Conservation (phyloP, 2,797 vertebrate species). For the Enteromius afrohamiltoni region DNA sequence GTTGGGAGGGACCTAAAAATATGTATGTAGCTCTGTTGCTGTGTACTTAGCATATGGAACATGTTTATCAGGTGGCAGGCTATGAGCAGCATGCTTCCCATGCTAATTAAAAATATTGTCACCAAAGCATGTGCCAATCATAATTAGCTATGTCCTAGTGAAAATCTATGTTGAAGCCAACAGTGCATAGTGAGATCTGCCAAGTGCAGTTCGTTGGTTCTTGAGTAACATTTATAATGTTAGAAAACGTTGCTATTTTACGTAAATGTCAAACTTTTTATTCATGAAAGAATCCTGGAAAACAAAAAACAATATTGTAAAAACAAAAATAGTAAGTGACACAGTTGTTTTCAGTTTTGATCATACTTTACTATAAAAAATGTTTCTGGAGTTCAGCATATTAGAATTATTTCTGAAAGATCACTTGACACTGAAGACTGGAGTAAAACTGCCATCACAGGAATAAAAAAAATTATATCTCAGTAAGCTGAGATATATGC, state of each 20-base stretch:
- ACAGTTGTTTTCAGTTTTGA: not conserved
- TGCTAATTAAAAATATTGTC: slow-evolving; percentile 32
- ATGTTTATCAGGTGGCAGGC: slow-evolving; percentile 45
- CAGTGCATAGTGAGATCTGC: slow-evolving; percentile 4
- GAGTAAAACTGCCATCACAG: not conserved
- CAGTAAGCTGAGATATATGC: not conserved
- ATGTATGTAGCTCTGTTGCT: slow-evolving; percentile 19
- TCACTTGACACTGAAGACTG: not conserved
- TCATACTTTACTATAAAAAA: not conserved
- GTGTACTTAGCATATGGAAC: not conserved
- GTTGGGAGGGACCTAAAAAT: slow-evolving; percentile 52
- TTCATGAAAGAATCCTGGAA: not conserved
- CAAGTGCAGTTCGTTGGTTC: not conserved
- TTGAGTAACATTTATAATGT: not conserved
- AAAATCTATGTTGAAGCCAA: slow-evolving; percentile 17
- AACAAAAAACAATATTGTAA: not conserved
- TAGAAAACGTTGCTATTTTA: not conserved
- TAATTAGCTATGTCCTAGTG: slow-evolving; percentile 21
- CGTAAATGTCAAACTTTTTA: not conserved
- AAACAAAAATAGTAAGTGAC: not conserved
- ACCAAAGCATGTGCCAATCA: slow-evolving; percentile 23
- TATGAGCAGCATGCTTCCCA: slow-evolving; percentile 23
- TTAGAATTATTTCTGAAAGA: not conserved
- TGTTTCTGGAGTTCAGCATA: not conserved
- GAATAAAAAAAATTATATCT: too few relatives aligned